phyloP scores from a whole-genome alignment of 2,797 vertebrate species.

The Mormyrops boulengeri region DNA sequence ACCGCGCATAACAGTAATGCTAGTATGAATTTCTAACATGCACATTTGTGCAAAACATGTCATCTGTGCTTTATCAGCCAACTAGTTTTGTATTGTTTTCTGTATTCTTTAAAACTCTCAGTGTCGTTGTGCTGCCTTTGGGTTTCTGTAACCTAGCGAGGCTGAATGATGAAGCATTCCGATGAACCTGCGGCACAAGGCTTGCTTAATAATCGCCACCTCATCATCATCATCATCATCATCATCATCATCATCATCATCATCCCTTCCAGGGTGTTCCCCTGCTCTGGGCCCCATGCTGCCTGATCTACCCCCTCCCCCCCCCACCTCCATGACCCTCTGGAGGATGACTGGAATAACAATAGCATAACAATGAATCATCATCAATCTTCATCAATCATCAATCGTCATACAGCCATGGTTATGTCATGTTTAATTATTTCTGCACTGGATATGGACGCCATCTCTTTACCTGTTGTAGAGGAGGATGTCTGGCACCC shows the following conservation, averaged over 20 bases:
- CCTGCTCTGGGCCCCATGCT: neutral
- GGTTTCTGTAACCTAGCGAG: neutral
- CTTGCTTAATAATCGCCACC: too few relatives aligned
- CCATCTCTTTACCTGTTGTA: constrained; percentile 76
- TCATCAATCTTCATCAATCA: neutral
- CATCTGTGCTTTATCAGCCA: neutral
- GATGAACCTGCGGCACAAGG: neutral
- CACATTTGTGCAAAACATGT: neutral
- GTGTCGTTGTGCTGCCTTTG: neutral
- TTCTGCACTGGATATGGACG: neutral
- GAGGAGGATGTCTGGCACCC: constrained; percentile 84
- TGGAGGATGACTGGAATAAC: neutral
- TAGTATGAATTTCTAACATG: neutral
- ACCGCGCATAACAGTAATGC: neutral
- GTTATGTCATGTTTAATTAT: neutral
- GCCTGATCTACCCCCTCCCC: neutral
- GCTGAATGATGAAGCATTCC: neutral
- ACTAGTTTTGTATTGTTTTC: neutral
- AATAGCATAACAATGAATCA: neutral
- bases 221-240: neutral
- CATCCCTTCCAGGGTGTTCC: neutral
- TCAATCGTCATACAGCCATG: neutral
- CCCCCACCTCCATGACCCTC: neutral
- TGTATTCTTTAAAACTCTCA: neutral
- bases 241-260: neutral